A percentile compares a stretch with the other conserved stretches of the same genome.
Evolutionary conservation across 2,797 vertebrate species (phyloP).

Genomic region (Mionectes olivaceus): DNA sequence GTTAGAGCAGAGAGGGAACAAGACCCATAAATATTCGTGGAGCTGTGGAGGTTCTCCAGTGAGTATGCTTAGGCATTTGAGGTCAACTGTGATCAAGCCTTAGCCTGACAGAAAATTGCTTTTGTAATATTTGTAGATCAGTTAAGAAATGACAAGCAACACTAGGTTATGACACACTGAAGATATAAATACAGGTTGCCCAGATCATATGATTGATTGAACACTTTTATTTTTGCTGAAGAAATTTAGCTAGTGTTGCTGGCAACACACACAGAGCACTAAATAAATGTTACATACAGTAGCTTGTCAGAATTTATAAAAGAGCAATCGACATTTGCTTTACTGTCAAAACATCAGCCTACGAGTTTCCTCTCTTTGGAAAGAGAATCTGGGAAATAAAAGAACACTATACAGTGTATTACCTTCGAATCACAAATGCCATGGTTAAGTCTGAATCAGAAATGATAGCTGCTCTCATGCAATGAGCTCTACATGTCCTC

Average conservation of each 20-base stretch:
- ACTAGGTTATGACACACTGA: constrained; percentile 58
- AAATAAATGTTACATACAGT: constrained; percentile 64
- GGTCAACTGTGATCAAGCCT: constrained; percentile 67
- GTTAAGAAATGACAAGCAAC: constrained; percentile 76
- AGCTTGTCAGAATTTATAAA: constrained; percentile 71
- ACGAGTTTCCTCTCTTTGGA: constrained; percentile 63
- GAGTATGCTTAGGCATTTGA: constrained; percentile 59
- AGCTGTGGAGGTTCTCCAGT: constrained; percentile 46
- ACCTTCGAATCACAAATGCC: constrained; percentile 47
- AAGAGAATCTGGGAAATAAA: constrained; percentile 43
- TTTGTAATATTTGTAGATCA: constrained; percentile 74
- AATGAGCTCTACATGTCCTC: not conserved
- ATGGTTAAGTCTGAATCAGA: not conserved
- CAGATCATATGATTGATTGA: constrained; percentile 47
- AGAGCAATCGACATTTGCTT: constrained; percentile 73
- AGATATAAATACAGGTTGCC: constrained; percentile 48
- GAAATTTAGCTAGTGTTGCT: constrained; percentile 64
- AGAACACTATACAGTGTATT: not conserved
- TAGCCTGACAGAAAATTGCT: constrained; percentile 66
- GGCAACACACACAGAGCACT: constrained; percentile 51
- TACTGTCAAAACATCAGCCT: constrained; percentile 74
- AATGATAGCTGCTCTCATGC: not conserved
- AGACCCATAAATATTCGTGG: not conserved
- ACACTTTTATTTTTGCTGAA: constrained; percentile 48
- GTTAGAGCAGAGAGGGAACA: not conserved